Percentiles rank a stretch among this genome's conserved stretches.
Conservation (phyloP, 2,888 invertebrate species). For the Tipula unca region DNA sequence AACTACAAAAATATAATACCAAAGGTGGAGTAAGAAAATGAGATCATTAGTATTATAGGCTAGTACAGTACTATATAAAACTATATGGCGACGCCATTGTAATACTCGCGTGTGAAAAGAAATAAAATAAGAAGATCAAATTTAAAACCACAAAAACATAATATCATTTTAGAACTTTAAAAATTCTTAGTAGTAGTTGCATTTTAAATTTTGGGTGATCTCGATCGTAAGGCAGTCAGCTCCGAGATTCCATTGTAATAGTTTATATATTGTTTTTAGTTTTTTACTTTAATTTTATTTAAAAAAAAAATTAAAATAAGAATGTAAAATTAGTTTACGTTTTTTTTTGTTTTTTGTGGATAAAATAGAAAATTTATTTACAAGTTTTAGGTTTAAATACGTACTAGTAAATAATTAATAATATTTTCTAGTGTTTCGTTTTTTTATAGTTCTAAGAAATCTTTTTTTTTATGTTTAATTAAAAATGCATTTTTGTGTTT, state of each 20-base stretch:
- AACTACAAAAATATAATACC: not conserved
- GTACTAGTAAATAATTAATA: not conserved
- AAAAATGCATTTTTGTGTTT: not conserved
- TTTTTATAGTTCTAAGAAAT: not conserved
- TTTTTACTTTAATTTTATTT: not conserved
- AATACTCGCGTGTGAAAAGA: not conserved
- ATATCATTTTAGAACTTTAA: not conserved
- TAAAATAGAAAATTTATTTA: not conserved
- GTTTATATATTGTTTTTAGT: not conserved
- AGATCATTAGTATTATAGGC: not conserved
- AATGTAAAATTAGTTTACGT: not conserved
- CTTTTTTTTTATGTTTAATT: not conserved
- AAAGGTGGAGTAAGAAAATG: constrained; percentile 14
- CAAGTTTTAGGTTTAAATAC: not conserved
- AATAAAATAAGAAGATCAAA: not conserved
- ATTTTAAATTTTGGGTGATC: constrained; percentile 22
- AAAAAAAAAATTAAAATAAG: not conserved
- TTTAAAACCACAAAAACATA: not conserved
- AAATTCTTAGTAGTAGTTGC: constrained; percentile 20
- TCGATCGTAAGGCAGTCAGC: constrained; percentile 18
- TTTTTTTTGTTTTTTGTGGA: not conserved
- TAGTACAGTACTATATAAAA: not conserved
- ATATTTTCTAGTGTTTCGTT: not conserved
- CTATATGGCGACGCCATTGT: not conserved
- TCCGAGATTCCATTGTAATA: not conserved